phyloP scores from a whole-genome alignment of 2,113 vertebrate genomes.

The Ancistrus triradiatus region DNA sequence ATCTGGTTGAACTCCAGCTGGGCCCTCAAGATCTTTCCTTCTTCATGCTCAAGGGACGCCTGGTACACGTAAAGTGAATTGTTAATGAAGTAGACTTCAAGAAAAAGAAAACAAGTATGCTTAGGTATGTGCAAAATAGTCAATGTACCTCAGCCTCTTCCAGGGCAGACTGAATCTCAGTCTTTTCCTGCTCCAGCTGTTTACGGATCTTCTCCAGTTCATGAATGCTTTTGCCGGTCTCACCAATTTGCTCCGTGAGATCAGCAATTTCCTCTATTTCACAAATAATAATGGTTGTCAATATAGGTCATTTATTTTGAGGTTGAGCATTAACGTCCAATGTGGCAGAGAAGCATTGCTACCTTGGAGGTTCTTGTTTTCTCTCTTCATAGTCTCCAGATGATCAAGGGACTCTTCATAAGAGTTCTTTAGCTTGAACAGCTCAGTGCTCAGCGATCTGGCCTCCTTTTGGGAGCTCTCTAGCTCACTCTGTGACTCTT shows the following conservation, averaged over 20 bases:
- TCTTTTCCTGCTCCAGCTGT: slow-evolving; percentile 62
- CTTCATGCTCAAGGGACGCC: slow-evolving; percentile 81
- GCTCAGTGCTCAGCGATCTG: slow-evolving; percentile 60
- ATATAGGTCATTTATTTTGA: not conserved
- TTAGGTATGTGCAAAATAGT: too few relatives aligned
- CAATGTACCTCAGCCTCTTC: slow-evolving; percentile 58
- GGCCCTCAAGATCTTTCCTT: slow-evolving; percentile 81
- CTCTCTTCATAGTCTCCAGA: slow-evolving; percentile 61
- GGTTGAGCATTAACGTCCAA: not conserved
- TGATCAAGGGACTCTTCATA: slow-evolving; percentile 64
- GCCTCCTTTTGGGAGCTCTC: slow-evolving; percentile 61
- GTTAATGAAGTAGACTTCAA: too few relatives aligned
- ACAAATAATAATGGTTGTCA: not conserved
- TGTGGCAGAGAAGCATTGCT: not conserved
- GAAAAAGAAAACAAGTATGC: not conserved
- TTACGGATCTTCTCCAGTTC: slow-evolving; percentile 61
- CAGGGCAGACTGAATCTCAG: slow-evolving; percentile 60
- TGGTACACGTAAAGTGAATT: too few relatives aligned
- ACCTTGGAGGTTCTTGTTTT: slow-evolving; percentile 67
- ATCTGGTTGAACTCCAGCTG: slow-evolving; percentile 84
- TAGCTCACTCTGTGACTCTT: slow-evolving; percentile 61
- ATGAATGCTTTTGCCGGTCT: slow-evolving; percentile 59
- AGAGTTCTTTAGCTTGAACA: slow-evolving; percentile 65
- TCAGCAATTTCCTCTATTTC: slow-evolving; percentile 62
- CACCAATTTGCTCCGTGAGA: slow-evolving; percentile 63